These are phyloP conservation scores for Turritopsis dohrnii DNA, from an alignment of 30 jellyfish, hydroid and myxozoan genomes.

Conservation along the genomic window DNA sequence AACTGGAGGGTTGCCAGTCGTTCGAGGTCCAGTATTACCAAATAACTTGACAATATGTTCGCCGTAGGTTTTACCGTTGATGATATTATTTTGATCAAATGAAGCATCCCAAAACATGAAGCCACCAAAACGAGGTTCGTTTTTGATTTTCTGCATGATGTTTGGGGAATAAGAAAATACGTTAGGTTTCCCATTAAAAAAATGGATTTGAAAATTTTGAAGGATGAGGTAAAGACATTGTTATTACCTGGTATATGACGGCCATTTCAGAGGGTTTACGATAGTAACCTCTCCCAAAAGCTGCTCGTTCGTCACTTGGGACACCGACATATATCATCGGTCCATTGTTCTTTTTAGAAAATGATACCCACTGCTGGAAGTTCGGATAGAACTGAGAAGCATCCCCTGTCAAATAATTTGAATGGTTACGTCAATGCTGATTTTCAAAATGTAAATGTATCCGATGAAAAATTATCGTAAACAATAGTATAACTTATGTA, in stretches of 20 bases:
- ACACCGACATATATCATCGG: conserved; percentile 47
- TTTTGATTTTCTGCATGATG: conserved; percentile 9
- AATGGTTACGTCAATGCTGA: no score
- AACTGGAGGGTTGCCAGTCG: conserved; percentile 14
- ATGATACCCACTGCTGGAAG: conserved; percentile 36
- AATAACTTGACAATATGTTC: conserved; percentile 42
- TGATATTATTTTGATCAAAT: conserved; percentile 49
- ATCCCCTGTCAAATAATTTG: no score
- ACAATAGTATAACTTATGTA: no score
- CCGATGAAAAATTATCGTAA: no score
- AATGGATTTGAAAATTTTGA: no score
- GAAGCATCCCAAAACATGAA: conserved; percentile 73
- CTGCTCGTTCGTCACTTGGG: conserved; percentile 53
- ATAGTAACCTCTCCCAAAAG: conserved; percentile 39
- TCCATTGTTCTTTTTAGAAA: conserved; percentile 32
- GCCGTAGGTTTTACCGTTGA: conserved; percentile 38
- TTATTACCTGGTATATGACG: conserved; percentile 35
- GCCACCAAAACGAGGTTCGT: conserved; percentile 61
- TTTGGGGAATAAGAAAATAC: no score
- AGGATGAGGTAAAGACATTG: no score
- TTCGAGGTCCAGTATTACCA: conserved; percentile 8
- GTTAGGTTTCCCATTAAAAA: not conserved
- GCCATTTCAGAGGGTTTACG: conserved; percentile 43
- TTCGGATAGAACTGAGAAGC: conserved; percentile 26
- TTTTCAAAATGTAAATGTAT: no score